A percentile compares a stretch with the other conserved stretches of the same genome.
Conservation (phyloP, 2,888 invertebrate species). For the Flabesymbios commensalis region DNA sequence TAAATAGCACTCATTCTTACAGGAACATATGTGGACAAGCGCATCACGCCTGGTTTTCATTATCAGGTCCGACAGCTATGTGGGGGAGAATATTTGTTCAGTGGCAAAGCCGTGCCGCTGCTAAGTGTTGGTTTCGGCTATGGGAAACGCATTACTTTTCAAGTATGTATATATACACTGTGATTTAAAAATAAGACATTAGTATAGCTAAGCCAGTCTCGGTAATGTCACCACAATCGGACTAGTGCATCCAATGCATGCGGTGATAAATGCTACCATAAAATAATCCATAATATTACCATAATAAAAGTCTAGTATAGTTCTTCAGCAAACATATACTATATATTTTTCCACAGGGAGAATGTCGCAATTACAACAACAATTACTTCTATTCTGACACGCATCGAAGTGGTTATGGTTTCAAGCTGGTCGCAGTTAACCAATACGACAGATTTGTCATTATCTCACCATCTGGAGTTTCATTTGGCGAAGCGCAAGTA, state of each 20-base stretch:
- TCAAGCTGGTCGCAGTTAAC: conserved; percentile 67
- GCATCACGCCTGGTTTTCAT: conserved; percentile 75
- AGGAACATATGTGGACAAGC: conserved; percentile 75
- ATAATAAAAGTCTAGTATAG: too few relatives aligned
- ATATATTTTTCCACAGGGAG: too few relatives aligned
- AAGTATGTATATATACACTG: too few relatives aligned
- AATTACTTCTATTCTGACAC: conserved; percentile 82
- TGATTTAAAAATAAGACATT: too few relatives aligned
- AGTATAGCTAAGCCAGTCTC: too few relatives aligned
- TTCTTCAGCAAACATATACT: too few relatives aligned
- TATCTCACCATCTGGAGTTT: not conserved
- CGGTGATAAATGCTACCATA: too few relatives aligned
- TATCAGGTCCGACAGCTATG: conserved; percentile 75
- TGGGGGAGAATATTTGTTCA: conserved; percentile 69
- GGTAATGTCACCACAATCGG: too few relatives aligned
- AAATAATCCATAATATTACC: too few relatives aligned
- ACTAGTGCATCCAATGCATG: too few relatives aligned
- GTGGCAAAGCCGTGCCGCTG: conserved; percentile 70
- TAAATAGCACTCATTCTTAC: too few relatives aligned
- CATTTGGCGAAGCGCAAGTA: conserved; percentile 6
- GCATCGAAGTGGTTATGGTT: conserved; percentile 73
- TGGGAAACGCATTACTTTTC: conserved; percentile 75
- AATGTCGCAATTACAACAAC: conserved; percentile 67
- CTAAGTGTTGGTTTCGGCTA: conserved; percentile 76
- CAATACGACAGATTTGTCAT: conserved; percentile 11